Conservation (phyloP, 2,113 vertebrate genomes). For the Pelodiscus sinensis region DNA sequence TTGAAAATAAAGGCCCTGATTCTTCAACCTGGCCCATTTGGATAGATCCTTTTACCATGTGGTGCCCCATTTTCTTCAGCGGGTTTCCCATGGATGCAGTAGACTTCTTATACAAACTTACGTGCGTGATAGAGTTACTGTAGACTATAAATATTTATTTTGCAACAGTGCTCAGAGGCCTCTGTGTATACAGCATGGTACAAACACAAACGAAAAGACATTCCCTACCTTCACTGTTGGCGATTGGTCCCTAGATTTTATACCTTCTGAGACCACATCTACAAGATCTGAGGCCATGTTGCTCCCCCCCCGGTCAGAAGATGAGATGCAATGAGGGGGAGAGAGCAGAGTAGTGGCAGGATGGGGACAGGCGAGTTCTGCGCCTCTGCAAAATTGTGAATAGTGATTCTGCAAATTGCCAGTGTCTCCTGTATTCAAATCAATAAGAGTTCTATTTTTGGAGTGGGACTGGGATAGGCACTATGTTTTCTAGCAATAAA, state of each 20-base stretch:
- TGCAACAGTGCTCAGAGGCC: not conserved
- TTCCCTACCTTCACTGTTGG: not conserved
- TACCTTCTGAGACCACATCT: fast-evolving
- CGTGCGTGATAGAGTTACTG: not conserved
- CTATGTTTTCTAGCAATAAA: not conserved
- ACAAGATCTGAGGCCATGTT: not conserved
- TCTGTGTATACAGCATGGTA: not conserved
- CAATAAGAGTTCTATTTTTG: not conserved
- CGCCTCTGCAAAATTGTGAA: too few species aligned
- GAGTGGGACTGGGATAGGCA: not conserved
- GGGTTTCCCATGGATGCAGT: not conserved
- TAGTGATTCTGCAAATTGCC: too few species aligned
- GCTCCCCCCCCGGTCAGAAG: too few species aligned
- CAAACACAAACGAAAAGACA: not conserved
- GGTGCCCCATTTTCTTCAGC: not conserved
- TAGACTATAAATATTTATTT: not conserved
- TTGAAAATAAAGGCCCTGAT: not conserved
- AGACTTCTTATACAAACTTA: not conserved
- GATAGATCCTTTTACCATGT: not conserved
- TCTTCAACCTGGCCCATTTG: not conserved
- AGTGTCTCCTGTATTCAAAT: not conserved
- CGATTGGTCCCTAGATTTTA: not conserved
- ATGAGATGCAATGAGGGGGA: too few species aligned
- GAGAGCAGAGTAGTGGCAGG: too few species aligned
- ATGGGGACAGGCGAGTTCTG: too few species aligned